Conservation (phyloP, 2,888 invertebrate genomes). For the Abscondita cerata region DNA sequence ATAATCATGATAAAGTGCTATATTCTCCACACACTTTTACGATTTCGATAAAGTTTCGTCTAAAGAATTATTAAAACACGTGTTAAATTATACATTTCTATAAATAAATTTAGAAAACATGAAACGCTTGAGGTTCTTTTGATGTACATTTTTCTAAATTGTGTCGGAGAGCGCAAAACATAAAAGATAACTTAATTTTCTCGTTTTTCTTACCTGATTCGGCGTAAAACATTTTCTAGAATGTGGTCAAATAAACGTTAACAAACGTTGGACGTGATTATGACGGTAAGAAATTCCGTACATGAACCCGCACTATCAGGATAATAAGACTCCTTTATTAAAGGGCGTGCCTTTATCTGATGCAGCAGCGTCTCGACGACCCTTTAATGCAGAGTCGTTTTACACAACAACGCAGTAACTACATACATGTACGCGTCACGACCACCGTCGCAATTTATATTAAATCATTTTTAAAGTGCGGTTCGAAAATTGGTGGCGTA, state of each 20-base stretch:
- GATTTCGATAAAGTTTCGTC: too few relatives aligned
- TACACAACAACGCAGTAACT: slow-evolving; percentile 23
- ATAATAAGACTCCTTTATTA: slow-evolving; percentile 30
- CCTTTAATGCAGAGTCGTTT: slow-evolving; percentile 21
- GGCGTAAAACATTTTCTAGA: slow-evolving; percentile 9
- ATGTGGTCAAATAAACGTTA: slow-evolving; percentile 28
- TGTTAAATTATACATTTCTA: too few relatives aligned
- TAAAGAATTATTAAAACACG: too few relatives aligned
- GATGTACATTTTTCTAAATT: too few relatives aligned
- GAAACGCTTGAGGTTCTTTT: too few relatives aligned
- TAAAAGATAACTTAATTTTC: slow-evolving; percentile 5
- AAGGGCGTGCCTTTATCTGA: slow-evolving; percentile 29
- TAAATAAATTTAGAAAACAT: too few relatives aligned
- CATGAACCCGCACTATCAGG: slow-evolving; percentile 26
- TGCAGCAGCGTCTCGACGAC: slow-evolving; percentile 21
- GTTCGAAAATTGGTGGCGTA: background rate
- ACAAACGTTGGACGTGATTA: slow-evolving; percentile 27
- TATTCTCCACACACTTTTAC: too few relatives aligned
- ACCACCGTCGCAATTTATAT: slow-evolving; percentile 14
- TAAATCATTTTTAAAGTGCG: slow-evolving; percentile 15
- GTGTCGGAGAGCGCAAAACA: too few relatives aligned
- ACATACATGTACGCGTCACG: slow-evolving; percentile 13
- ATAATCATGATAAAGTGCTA: too few relatives aligned
- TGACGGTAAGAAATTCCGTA: slow-evolving; percentile 12
- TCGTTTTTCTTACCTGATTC: slow-evolving; percentile 10